Conservation (phyloP, 2,797 vertebrate species). For the Acomys russatus region DNA sequence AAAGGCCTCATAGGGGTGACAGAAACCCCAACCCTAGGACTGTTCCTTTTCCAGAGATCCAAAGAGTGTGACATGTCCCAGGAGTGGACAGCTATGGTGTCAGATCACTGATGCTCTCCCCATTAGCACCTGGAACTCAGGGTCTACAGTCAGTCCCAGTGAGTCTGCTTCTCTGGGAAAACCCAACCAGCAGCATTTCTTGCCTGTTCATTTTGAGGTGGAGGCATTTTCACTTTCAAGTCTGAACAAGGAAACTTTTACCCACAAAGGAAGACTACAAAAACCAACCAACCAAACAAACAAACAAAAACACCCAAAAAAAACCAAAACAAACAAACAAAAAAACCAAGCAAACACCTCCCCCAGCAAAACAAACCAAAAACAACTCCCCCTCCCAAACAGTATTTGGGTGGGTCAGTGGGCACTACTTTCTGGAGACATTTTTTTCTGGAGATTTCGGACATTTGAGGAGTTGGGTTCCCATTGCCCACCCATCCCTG, state of each 20-base stretch:
- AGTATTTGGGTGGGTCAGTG: conserved; percentile 24
- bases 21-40: background rate
- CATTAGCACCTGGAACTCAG: conserved; percentile 8
- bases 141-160: background rate
- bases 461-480: background rate
- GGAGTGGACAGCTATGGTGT: too few relatives aligned
- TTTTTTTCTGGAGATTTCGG: background rate
- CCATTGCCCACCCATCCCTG: background rate
- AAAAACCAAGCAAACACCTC: background rate
- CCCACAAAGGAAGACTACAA: background rate
- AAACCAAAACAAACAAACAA: background rate
- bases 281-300: too few relatives aligned
- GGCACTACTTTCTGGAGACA: background rate
- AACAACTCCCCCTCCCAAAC: conserved; percentile 10
- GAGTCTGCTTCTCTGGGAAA: background rate
- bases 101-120: background rate
- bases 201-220: conserved; percentile 56
- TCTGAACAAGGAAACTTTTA: conserved; percentile 72
- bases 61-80: background rate
- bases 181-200: conserved; percentile 70
- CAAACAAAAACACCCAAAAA: background rate
- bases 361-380: background rate
- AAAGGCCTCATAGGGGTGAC: background rate
- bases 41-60: background rate
- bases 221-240: conserved; percentile 77